These are phyloP conservation scores for Pseudobourletiella spinata DNA, from an alignment of 1,140 invertebrate genomes.

Conservation along the genomic window DNA sequence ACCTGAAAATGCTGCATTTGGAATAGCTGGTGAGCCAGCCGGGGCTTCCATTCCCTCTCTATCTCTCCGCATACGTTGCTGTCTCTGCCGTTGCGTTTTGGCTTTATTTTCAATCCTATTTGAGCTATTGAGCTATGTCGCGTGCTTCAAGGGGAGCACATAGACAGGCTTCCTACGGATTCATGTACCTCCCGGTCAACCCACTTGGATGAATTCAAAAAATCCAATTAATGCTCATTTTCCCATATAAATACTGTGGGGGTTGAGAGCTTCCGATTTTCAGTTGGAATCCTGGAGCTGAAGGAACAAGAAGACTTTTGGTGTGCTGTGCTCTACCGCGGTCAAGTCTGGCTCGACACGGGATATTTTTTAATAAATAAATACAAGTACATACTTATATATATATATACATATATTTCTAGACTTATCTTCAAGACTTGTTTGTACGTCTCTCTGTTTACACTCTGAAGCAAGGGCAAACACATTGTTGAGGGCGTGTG, in stretches of 20 bases:
- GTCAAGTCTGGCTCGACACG: background rate
- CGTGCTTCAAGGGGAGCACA: slow-evolving; percentile 8
- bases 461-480: too few relatives aligned
- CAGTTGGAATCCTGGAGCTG: background rate
- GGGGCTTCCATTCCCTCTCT: background rate
- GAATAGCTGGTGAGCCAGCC: too few relatives aligned
- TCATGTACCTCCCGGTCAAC: background rate
- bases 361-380: too few relatives aligned
- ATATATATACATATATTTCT: too few relatives aligned
- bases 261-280: background rate
- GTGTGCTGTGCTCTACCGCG: background rate
- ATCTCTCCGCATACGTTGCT: too few relatives aligned
- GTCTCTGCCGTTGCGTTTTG: background rate
- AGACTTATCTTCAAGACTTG: background rate
- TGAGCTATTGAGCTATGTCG: background rate
- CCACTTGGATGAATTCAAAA: slow-evolving; percentile 2
- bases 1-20: background rate
- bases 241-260: slow-evolving; percentile 8
- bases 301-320: background rate
- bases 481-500: too few relatives aligned
- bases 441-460: too few relatives aligned
- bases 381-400: too few relatives aligned
- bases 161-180: slow-evolving; percentile 9
- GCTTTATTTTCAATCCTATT: slow-evolving; percentile 6
- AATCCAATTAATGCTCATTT: slow-evolving; percentile 14